These are phyloP conservation scores for Leucophenga varia DNA, from an alignment of 1,140 invertebrate genomes.

Conservation along the genomic window DNA sequence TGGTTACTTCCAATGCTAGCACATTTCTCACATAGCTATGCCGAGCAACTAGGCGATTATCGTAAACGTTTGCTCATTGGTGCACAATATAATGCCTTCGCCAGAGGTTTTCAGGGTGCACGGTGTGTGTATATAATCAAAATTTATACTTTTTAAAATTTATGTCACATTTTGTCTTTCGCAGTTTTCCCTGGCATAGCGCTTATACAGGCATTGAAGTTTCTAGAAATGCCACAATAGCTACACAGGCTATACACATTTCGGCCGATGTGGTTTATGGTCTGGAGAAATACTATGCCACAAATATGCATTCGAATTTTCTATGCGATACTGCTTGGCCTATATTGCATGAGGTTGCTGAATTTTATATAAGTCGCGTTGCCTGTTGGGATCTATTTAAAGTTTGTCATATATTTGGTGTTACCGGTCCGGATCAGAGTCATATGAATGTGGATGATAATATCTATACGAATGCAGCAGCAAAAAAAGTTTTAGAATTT, in stretches of 20 bases:
- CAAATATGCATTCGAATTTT: conserved; percentile 58
- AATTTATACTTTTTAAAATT: neutral
- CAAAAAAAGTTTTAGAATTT: conserved; percentile 58
- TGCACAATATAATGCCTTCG: conserved; percentile 20
- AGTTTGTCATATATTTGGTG: conserved; percentile 33
- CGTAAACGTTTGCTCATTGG: conserved; percentile 7
- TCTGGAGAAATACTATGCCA: conserved; percentile 55
- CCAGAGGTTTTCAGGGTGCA: conserved; percentile 17
- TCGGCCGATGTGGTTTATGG: conserved; percentile 58
- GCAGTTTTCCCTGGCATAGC: conserved; percentile 58
- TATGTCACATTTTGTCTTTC: neutral
- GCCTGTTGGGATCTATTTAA: conserved; percentile 22
- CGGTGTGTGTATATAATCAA: conserved; percentile 4
- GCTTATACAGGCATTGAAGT: conserved; percentile 59
- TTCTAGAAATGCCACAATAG: conserved; percentile 58
- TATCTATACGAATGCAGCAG: conserved; percentile 59
- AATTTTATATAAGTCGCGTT: conserved; percentile 60
- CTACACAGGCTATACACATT: conserved; percentile 58
- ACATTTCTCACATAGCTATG: conserved; percentile 16
- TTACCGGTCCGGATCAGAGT: conserved; percentile 62
- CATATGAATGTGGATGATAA: conserved; percentile 59
- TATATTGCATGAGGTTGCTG: conserved; percentile 58
- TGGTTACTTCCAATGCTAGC: conserved; percentile 23
- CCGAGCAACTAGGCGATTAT: conserved; percentile 17
- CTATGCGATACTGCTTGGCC: conserved; percentile 55